A percentile compares a stretch with the other conserved stretches of the same genome.
Conservation (phyloP, 1,140 invertebrate species). For the Leptinotarsa undecemlineata region DNA sequence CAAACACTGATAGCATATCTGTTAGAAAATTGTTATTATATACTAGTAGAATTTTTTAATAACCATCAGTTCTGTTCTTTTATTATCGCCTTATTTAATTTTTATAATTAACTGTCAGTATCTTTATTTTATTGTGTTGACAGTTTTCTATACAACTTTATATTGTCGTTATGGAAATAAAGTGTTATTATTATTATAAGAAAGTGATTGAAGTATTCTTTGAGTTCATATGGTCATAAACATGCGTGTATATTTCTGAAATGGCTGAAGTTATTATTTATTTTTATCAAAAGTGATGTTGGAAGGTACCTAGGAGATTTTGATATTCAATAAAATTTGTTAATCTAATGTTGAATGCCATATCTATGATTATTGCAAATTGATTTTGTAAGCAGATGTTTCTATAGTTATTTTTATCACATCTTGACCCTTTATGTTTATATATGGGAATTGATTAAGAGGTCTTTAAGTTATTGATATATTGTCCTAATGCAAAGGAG, state of each 20-base stretch:
- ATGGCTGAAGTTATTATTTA: background rate
- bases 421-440: background rate
- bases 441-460: background rate
- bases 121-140: no score
- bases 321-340: background rate
- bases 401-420: background rate
- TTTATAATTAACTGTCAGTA: no score
- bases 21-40: no score
- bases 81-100: no score
- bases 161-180: no score
- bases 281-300: background rate
- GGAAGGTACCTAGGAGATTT: background rate
- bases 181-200: background rate
- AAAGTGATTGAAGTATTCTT: background rate
- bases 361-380: background rate
- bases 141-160: no score
- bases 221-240: background rate
- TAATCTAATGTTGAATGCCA: background rate
- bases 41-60: no score
- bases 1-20: no score
- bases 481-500: background rate
- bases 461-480: background rate
- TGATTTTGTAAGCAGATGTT: constrained; percentile 2
- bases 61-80: no score
- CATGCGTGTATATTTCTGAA: background rate